phyloP scores from a whole-genome alignment of 2,113 vertebrate genomes.

The Acanthisitta chloris region DNA sequence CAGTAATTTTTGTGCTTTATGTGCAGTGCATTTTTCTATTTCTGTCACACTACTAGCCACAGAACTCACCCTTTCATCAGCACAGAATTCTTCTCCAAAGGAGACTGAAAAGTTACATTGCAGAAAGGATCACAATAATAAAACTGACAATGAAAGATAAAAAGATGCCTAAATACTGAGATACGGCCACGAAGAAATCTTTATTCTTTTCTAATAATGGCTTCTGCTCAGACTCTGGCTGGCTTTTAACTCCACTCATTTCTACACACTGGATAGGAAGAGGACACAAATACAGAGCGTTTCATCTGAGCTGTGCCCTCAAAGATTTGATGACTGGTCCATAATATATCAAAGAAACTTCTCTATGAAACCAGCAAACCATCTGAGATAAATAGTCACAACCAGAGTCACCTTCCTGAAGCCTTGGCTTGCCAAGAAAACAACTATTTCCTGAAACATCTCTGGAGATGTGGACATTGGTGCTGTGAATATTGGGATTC shows the following conservation, averaged over 20 bases:
- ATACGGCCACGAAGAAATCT: not conserved
- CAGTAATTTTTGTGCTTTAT: not conserved
- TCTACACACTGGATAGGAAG: not conserved
- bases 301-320: not conserved
- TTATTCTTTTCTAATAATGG: not conserved
- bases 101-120: not conserved
- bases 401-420: not conserved
- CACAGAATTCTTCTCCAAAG: not conserved
- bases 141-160: not conserved
- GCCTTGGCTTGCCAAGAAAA: not conserved
- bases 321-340: not conserved
- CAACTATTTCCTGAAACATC: not conserved
- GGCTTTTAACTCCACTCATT: not conserved
- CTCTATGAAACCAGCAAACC: not conserved
- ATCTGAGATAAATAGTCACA: not conserved
- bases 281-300: not conserved
- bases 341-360: accelerated
- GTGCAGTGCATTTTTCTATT: not conserved
- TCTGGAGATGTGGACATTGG: not conserved
- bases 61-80: not conserved
- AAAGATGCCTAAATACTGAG: not conserved
- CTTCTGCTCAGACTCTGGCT: not conserved
- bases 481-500: not conserved
- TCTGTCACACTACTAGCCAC: not conserved
- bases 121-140: not conserved